Conservation (phyloP, 2,113 vertebrate genomes). For the Gambusia affinis region DNA sequence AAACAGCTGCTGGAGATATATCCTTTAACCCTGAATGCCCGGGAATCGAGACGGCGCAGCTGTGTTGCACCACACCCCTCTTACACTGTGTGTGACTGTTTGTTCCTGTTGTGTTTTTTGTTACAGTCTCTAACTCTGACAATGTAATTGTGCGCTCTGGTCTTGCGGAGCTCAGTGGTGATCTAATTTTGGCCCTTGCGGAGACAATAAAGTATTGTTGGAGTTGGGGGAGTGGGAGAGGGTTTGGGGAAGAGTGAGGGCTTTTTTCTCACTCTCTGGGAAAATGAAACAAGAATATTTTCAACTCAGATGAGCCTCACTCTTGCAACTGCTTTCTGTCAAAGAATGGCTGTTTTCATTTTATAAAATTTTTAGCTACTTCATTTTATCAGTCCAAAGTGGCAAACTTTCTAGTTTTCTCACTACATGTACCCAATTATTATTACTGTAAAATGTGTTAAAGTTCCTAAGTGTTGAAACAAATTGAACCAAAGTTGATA, state of each 20-base stretch:
- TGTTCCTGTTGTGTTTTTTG: constrained; percentile 70
- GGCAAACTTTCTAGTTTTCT: not conserved
- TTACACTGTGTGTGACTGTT: constrained; percentile 31
- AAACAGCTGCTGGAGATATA: constrained; percentile 72
- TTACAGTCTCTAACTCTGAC: constrained; percentile 52
- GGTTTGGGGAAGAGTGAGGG: constrained; percentile 38
- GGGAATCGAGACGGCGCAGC: constrained; percentile 66
- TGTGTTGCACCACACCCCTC: constrained; percentile 50
- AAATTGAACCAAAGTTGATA: not conserved
- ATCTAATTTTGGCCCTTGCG: constrained; percentile 67
- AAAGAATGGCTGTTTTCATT: not conserved
- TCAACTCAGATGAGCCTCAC: constrained; percentile 23
- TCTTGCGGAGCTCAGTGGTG: constrained; percentile 66
- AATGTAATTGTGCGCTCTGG: constrained; percentile 64
- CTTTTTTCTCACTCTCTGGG: constrained; percentile 39
- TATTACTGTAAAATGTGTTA: not conserved
- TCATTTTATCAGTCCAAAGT: not conserved
- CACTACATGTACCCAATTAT: not conserved
- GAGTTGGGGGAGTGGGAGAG: constrained; percentile 19
- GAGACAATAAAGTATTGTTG: constrained; percentile 78
- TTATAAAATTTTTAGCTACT: not conserved
- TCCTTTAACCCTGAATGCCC: constrained; percentile 73
- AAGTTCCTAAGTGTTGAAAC: not conserved
- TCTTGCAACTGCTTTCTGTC: constrained; percentile 2
- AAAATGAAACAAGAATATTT: constrained; percentile 5